phyloP scores from a whole-genome alignment of 2,797 vertebrate genomes.

The Phataginus tricuspis region DNA sequence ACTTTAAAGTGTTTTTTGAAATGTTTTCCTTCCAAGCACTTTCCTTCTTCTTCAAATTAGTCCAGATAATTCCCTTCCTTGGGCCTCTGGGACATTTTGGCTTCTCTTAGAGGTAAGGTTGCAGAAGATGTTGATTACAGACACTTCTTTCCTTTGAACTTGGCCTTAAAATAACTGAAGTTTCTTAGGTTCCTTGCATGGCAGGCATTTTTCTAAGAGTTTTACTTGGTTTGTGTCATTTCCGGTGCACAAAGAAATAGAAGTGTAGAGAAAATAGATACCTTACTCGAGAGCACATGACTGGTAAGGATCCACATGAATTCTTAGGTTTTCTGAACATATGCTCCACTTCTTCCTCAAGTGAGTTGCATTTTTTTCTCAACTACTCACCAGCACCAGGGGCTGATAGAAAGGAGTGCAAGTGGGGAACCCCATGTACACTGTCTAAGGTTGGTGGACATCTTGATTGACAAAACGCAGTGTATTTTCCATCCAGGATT shows the following conservation, averaged over 20 bases:
- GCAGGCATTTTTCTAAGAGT: not conserved
- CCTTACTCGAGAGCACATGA: not conserved
- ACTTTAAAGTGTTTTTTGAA: not conserved
- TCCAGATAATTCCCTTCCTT: not conserved
- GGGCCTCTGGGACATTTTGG: not conserved
- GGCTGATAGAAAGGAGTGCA: not conserved
- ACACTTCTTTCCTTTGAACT: not conserved
- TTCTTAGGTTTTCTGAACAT: not conserved
- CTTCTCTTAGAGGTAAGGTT: not conserved
- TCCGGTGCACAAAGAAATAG: not conserved
- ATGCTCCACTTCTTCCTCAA: not conserved
- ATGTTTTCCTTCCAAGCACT: fast-evolving
- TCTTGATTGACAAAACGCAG: conserved; percentile 40
- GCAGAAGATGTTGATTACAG: not conserved
- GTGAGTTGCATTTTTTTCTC: not conserved
- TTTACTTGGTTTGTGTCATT: conserved; percentile 21
- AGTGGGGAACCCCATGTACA: fast-evolving
- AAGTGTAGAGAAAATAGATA: not conserved
- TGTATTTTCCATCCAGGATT: not conserved
- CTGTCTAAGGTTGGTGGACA: not conserved
- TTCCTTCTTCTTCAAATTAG: not conserved
- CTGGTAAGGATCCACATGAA: not conserved
- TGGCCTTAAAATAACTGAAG: conserved; percentile 1
- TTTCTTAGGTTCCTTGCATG: not conserved
- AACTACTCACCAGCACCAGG: not conserved